Percentiles rank a stretch among this genome's conserved stretches.
Evolutionary conservation across 2,113 vertebrate genomes (phyloP).

Genomic region (Campylomormyrus numenius): DNA sequence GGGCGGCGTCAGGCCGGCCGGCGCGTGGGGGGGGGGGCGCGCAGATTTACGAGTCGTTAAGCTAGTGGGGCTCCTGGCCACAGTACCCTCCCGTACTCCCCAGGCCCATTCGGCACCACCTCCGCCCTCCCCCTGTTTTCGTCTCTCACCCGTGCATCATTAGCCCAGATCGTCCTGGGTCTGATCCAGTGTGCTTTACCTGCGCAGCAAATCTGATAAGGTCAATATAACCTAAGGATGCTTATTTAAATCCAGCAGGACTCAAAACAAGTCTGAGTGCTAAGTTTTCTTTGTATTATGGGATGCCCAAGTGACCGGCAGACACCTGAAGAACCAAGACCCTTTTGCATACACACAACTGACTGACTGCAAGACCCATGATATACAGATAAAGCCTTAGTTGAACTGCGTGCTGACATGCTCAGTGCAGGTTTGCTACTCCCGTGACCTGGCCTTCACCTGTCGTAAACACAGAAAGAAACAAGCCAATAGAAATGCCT

Average conservation of each 20-base stretch:
- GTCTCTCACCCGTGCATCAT: neutral
- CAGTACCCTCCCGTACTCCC: constrained; percentile 20
- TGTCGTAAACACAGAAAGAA: neutral
- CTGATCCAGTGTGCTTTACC: neutral
- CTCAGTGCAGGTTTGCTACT: neutral
- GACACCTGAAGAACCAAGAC: neutral
- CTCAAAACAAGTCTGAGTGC: neutral
- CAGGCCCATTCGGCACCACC: neutral
- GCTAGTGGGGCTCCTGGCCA: constrained; percentile 78
- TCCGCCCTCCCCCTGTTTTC: neutral
- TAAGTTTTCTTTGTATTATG: neutral
- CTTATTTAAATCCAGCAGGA: neutral
- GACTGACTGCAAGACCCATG: neutral
- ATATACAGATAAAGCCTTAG: neutral
- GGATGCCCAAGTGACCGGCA: neutral
- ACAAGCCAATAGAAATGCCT: constrained; percentile 36
- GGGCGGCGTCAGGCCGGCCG: constrained; percentile 66
- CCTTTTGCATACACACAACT: neutral
- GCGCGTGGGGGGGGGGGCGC: constrained; percentile 47
- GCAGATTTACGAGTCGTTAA: constrained; percentile 98
- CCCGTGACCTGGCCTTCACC: neutral
- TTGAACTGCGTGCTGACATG: neutral
- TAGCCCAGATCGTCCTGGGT: neutral
- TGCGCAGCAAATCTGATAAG: neutral
- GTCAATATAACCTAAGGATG: neutral